A percentile compares a stretch with the other conserved stretches of the same genome.
These are phyloP conservation scores for Cygnus olor DNA, from an alignment of 2,797 vertebrate genomes.

Conservation along the genomic window DNA sequence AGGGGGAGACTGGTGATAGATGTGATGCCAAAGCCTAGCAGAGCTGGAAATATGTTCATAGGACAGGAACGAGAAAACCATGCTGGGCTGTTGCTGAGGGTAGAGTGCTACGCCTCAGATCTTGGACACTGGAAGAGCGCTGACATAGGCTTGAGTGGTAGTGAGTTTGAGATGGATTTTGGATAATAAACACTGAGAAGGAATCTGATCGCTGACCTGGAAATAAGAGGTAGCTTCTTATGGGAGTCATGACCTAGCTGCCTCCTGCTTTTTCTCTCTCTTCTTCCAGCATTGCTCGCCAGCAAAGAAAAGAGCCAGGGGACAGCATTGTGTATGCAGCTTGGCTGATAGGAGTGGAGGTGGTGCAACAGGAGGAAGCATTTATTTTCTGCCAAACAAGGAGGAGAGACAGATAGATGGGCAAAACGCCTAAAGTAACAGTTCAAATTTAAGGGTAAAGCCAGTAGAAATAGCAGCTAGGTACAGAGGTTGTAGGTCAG, in stretches of 20 bases:
- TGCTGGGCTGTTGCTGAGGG: neutral
- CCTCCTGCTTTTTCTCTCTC: constrained; percentile 18
- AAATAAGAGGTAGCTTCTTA: constrained; percentile 34
- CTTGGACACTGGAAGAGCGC: neutral
- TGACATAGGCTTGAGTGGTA: neutral
- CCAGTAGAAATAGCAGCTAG: neutral
- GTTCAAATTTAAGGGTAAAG: neutral
- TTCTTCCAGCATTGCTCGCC: constrained; percentile 6
- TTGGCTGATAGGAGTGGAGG: constrained; percentile 29
- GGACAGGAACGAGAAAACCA: neutral
- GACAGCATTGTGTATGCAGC: neutral
- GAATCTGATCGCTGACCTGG: constrained; percentile 42
- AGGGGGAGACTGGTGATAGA: neutral
- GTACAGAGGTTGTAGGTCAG: neutral
- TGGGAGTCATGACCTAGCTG: constrained; percentile 10
- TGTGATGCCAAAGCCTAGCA: neutral
- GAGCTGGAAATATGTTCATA: neutral
- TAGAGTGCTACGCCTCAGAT: neutral
- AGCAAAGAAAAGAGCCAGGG: constrained; percentile 21
- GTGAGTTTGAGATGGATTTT: neutral
- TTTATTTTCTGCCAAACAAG: constrained; percentile 42
- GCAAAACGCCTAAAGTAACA: neutral
- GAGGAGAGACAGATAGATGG: neutral
- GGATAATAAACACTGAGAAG: neutral
- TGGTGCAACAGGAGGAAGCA: constrained; percentile 32